Percentiles rank a stretch among this genome's conserved stretches.
These are phyloP conservation scores for Hydrozoanthus tunicans DNA, from an alignment of 64 coral and sea anemone species.

Conservation along the genomic window DNA sequence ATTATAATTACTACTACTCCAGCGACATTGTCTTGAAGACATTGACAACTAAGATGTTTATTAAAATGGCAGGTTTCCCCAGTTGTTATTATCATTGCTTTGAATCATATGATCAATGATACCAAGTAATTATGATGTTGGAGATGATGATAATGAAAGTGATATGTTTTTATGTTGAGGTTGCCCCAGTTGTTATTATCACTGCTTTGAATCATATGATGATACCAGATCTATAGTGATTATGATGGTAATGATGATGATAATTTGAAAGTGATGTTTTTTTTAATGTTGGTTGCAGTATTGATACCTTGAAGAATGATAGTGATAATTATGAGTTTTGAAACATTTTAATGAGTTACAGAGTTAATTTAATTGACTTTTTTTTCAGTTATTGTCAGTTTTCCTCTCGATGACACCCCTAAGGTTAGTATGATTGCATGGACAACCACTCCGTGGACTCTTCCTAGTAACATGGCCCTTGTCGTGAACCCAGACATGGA, in stretches of 20 bases:
- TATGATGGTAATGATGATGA: neutral
- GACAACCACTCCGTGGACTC: conserved; percentile 98
- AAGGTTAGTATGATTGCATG: conserved; percentile 94
- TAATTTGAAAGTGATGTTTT: neutral
- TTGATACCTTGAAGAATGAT: neutral
- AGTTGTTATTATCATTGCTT: neutral
- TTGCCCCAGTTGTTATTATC: too few relatives aligned
- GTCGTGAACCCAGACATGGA: conserved; percentile 89
- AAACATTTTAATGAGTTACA: neutral
- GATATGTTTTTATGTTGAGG: too few relatives aligned
- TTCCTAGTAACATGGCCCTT: conserved; percentile 95
- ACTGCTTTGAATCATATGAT: too few relatives aligned
- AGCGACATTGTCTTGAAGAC: neutral
- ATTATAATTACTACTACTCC: neutral
- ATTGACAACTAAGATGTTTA: neutral
- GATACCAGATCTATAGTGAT: too few relatives aligned
- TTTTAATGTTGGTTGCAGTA: neutral
- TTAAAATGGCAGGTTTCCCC: neutral
- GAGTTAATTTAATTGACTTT: neutral
- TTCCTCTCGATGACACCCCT: conserved; percentile 88
- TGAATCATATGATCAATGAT: neutral
- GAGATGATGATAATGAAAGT: neutral
- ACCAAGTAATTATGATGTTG: neutral
- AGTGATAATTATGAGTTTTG: neutral
- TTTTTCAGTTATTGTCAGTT: conserved; percentile 91